Conservation (phyloP, 2,888 invertebrate species). For the Villa cingulata region DNA sequence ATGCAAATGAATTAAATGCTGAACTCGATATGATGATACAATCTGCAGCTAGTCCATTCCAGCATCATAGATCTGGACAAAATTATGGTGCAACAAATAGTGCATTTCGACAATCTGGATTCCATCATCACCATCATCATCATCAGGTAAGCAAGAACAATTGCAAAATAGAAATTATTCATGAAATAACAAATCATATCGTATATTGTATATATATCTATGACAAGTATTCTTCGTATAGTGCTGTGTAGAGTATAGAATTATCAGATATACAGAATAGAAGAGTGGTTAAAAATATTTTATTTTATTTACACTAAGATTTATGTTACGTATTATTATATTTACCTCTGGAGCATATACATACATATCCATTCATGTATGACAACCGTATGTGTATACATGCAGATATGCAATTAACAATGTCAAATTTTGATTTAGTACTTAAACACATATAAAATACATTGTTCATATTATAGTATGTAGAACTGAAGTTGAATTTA, state of each 20-base stretch:
- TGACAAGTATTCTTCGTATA: too few species aligned
- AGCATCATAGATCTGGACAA: constrained; percentile 20
- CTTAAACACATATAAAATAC: background rate
- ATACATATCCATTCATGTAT: too few species aligned
- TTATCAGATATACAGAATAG: too few species aligned
- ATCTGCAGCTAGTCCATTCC: constrained; percentile 31
- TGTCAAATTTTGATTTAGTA: background rate
- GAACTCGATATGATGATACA: constrained; percentile 33
- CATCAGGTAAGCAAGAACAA: constrained; percentile 8
- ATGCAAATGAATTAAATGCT: constrained; percentile 33
- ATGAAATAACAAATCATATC: too few species aligned
- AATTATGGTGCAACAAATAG: constrained; percentile 25
- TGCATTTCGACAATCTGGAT: constrained; percentile 31
- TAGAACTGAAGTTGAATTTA: background rate
- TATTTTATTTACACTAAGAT: background rate
- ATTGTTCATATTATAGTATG: too few species aligned
- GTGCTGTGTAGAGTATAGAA: too few species aligned
- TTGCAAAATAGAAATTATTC: too few species aligned
- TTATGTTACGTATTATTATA: background rate
- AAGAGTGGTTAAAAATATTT: too few species aligned
- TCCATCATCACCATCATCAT: constrained; percentile 23
- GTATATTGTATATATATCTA: too few species aligned
- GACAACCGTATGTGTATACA: background rate
- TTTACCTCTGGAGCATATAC: too few species aligned
- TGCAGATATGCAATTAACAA: background rate